phyloP scores from a whole-genome alignment of 2,888 invertebrate species.

The Sturmia bella region DNA sequence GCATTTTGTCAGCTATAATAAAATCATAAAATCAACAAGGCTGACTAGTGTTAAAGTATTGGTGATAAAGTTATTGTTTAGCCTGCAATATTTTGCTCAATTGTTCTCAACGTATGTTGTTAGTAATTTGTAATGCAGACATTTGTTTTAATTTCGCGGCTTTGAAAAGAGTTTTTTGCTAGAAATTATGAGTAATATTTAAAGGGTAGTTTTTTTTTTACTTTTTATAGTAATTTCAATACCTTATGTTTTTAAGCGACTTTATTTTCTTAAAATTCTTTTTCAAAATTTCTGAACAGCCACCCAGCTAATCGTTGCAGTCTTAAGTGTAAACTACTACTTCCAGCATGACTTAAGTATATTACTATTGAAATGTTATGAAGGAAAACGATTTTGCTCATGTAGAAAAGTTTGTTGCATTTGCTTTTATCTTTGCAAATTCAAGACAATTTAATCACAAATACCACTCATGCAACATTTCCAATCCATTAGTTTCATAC shows the following conservation, averaged over 20 bases:
- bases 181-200: too few species aligned
- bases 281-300: too few species aligned
- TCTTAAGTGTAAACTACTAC: constrained; percentile 18
- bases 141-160: constrained; percentile 9
- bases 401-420: constrained; percentile 51
- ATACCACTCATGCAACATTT: constrained; percentile 67
- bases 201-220: too few species aligned
- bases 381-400: constrained; percentile 55
- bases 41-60: background rate
- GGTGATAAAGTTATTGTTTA: background rate
- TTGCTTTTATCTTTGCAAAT: constrained; percentile 59
- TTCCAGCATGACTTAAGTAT: constrained; percentile 37
- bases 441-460: constrained; percentile 70
- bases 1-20: constrained; percentile 1
- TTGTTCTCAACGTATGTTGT: constrained; percentile 19
- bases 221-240: too few species aligned
- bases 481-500: constrained; percentile 68
- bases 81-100: constrained; percentile 17
- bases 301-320: too few species aligned
- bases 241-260: too few species aligned
- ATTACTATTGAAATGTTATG: constrained; percentile 38
- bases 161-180: background rate
- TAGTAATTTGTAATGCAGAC: constrained; percentile 23
- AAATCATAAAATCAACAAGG: background rate
- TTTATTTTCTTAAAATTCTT: too few species aligned